Conservation (phyloP, 2,888 invertebrate species). For the Phaedon cochleariae region DNA sequence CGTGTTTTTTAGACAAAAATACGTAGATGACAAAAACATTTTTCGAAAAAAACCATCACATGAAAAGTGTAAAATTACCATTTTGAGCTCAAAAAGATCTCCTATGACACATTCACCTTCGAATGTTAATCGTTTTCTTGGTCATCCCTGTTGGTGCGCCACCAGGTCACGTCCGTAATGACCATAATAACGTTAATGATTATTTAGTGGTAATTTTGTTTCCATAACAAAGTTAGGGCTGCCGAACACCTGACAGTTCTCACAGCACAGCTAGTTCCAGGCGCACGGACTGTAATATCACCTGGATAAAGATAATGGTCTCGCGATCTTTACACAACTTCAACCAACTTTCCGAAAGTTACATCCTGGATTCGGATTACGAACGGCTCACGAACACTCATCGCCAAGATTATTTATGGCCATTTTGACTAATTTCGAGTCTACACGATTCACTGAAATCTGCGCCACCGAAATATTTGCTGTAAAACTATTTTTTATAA, state of each 20-base stretch:
- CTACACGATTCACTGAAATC: slow-evolving; percentile 15
- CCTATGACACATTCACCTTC: too few species aligned
- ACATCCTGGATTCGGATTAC: slow-evolving; percentile 51
- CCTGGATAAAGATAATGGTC: slow-evolving; percentile 52
- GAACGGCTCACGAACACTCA: slow-evolving; percentile 49
- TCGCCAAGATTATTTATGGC: slow-evolving; percentile 45
- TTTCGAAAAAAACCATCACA: too few species aligned
- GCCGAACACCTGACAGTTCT: slow-evolving; percentile 54
- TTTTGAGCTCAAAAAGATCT: too few species aligned
- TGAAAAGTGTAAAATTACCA: too few species aligned
- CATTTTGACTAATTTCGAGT: slow-evolving; percentile 17
- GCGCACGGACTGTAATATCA: slow-evolving; percentile 52
- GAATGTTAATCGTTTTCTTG: background rate
- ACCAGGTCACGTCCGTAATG: slow-evolving; percentile 55
- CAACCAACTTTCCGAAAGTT: slow-evolving; percentile 53
- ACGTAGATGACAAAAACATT: too few species aligned
- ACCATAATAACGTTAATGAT: slow-evolving; percentile 57
- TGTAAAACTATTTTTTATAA: too few species aligned
- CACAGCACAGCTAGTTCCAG: slow-evolving; percentile 53
- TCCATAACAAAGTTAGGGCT: slow-evolving; percentile 60
- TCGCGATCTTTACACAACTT: slow-evolving; percentile 56
- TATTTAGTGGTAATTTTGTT: slow-evolving; percentile 60
- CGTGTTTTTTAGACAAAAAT: too few species aligned
- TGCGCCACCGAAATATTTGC: slow-evolving; percentile 9
- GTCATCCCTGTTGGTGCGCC: slow-evolving; percentile 12